Conservation (phyloP, 2,113 vertebrate genomes). For the Raja brachyura region DNA sequence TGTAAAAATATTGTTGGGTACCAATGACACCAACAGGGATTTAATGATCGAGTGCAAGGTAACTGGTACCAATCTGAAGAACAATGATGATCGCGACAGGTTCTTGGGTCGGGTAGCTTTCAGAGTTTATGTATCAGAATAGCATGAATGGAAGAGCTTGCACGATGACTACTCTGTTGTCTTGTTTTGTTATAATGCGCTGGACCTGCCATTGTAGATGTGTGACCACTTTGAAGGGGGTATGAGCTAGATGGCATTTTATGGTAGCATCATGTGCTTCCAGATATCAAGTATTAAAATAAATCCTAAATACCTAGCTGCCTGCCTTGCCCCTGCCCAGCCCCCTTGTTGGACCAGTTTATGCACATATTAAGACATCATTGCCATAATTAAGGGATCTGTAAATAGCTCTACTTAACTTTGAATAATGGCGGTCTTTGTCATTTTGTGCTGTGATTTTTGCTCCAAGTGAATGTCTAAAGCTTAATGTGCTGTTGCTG, state of each 20-base stretch:
- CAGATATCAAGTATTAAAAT: conserved; percentile 51
- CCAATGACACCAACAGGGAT: conserved; percentile 67
- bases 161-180: conserved; percentile 57
- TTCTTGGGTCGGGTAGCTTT: conserved; percentile 87
- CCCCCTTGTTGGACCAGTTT: conserved; percentile 56
- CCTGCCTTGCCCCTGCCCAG: conserved; percentile 60
- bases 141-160: conserved; percentile 51
- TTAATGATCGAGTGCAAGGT: conserved; percentile 80
- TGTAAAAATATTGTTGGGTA: conserved; percentile 67
- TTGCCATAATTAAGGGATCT: conserved; percentile 58
- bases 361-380: conserved; percentile 55
- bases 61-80: conserved; percentile 71
- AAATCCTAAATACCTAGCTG: conserved; percentile 58
- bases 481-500: conserved; percentile 70
- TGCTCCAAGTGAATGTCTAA: conserved; percentile 62
- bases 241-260: conserved; percentile 52
- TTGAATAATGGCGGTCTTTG: conserved; percentile 60
- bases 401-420: conserved; percentile 64
- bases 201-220: conserved; percentile 64
- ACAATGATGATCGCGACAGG: conserved; percentile 83
- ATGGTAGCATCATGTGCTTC: conserved; percentile 62
- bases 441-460: conserved; percentile 69
- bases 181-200: conserved; percentile 53
- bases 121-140: conserved; percentile 71
- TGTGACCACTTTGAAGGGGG: conserved; percentile 55